phyloP scores from a whole-genome alignment of 2,797 vertebrate species.

The Bothrops alternatus region DNA sequence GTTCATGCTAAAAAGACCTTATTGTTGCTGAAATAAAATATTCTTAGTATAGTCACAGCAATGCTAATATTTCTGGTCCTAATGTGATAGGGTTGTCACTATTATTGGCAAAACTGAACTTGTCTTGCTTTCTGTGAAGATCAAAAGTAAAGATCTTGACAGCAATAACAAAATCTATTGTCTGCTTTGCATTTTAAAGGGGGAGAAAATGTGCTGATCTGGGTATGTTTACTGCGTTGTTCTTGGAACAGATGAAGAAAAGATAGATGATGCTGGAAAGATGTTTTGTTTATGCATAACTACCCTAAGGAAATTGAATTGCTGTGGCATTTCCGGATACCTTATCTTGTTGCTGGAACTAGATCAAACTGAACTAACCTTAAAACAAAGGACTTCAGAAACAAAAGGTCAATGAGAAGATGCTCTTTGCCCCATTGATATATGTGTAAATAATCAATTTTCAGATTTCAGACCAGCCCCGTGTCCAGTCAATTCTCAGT shows the following conservation, averaged over 20 bases:
- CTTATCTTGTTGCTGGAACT: not conserved
- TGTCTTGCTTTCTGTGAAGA: slow-evolving; percentile 2
- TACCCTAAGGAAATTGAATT: not conserved
- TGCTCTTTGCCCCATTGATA: not conserved
- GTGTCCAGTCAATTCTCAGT: not conserved
- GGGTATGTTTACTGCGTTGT: not conserved
- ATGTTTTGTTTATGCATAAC: not conserved
- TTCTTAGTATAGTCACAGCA: slow-evolving; percentile 1
- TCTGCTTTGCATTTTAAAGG: slow-evolving; percentile 37
- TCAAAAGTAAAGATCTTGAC: slow-evolving; percentile 28
- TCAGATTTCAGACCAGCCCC: not conserved
- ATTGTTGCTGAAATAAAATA: not conserved
- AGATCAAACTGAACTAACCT: not conserved
- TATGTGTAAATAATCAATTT: not conserved
- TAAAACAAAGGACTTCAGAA: not conserved
- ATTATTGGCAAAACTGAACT: not conserved
- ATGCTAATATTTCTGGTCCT: slow-evolving; percentile 2
- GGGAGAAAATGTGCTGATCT: not conserved
- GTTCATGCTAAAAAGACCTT: not conserved
- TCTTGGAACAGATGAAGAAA: not conserved
- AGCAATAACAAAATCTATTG: slow-evolving; percentile 38
- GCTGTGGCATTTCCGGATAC: not conserved
- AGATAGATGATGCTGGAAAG: not conserved
- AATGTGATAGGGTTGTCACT: not conserved
- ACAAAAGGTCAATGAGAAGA: not conserved